Base-by-base conservation (phyloP, 1,140 invertebrate genomes). In the Bombus haemorrhoidalis region DNA sequence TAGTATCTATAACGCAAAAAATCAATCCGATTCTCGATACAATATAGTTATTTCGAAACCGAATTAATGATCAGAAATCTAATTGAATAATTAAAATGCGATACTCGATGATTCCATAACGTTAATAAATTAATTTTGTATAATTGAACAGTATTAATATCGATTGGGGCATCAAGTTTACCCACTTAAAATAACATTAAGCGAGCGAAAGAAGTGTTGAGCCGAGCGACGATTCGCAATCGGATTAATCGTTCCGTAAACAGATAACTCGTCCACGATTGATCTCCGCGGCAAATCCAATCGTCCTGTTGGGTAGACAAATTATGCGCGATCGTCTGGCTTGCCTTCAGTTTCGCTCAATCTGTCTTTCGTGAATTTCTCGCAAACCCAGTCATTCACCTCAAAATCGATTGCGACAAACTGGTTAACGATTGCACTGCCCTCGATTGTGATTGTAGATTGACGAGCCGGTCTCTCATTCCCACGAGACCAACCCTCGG, bases 401-500 rank as follows among this genome's bases (percentile, higher is more conserved):
- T 71, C 59, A 77, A 82, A 88, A 88, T 88, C 83, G 88, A 89
- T 89, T 59, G 81, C 77, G 86, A 89, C 86, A 88, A 89, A 88
- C 80, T 71, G 74, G 81, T 87, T 82, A 89, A 87, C 81, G 87
- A 88, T 89, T 85, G 71, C 86, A 47, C 86, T 59, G 75, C 15
- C 64, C 76, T 81, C 78, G n/a, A 74, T 89, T 66, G 47, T 59
- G 66, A 69, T 89, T 89, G 68, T 62, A 39, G 59, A 34, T 90
- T 90, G 78, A 85, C 81, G 85, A 87, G 68, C 68, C 37, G 32
- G 32, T 57, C 22, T 77, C 57, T 77, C 77, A 59, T 43, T 77
- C 72, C 62, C 84, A 25, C 25, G 76, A 53, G 78, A 47, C 41
- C 64, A 32, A 32, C 15, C 57, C 34, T 66, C 32, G 47, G 12